Conservation (phyloP, 1,140 invertebrate species). For the Cotesia typhae region DNA sequence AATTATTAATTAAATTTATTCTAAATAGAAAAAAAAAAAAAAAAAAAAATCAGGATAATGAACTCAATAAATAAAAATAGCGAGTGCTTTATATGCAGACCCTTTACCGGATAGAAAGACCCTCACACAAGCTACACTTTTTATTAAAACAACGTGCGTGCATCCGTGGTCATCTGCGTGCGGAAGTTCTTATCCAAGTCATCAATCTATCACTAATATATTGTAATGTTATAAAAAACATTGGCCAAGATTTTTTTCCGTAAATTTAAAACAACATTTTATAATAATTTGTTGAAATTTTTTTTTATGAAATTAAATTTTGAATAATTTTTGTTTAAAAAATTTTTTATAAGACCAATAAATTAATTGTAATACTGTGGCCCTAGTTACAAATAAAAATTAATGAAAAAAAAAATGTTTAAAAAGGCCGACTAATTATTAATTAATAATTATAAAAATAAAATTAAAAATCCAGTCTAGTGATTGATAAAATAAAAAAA, state of each 20-base stretch:
- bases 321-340: no score
- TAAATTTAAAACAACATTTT: no score
- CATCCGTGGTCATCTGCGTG: conserved; percentile 12
- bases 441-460: background rate
- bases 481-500: conserved; percentile 7
- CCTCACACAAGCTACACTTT: background rate
- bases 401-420: no score
- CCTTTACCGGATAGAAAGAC: conserved; percentile 12
- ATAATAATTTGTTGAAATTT: no score
- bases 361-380: no score
- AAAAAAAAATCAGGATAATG: background rate
- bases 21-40: no score
- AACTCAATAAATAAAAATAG: background rate
- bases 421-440: background rate
- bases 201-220: background rate
- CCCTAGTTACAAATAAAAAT: no score
- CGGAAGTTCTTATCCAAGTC: conserved; percentile 4
- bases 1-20: no score
- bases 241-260: no score
- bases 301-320: no score
- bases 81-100: background rate
- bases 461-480: background rate
- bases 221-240: no score
- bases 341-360: no score
- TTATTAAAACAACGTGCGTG: background rate